These are phyloP conservation scores for Myodes glareolus DNA, from an alignment of 2,113 vertebrate genomes.

Conservation along the genomic window DNA sequence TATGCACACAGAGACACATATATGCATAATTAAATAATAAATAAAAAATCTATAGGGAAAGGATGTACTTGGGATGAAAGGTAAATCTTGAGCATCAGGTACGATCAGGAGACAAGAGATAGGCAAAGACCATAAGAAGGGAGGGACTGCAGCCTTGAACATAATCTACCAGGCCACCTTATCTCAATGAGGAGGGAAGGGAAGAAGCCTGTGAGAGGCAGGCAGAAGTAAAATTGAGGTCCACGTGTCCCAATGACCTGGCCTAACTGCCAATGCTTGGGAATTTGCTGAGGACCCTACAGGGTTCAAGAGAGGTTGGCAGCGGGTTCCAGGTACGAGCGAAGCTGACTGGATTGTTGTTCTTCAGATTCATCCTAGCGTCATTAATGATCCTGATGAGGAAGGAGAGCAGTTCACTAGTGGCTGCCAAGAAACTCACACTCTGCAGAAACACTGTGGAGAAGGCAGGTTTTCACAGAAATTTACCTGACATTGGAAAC, in stretches of 20 bases:
- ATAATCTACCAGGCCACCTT: background rate
- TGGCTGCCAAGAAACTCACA: background rate
- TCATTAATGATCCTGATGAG: background rate
- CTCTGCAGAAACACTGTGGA: background rate
- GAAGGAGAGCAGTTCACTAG: background rate
- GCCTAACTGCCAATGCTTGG: background rate
- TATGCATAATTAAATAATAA: background rate
- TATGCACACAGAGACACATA: background rate
- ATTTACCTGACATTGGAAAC: background rate
- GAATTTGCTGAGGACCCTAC: background rate
- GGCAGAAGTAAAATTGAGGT: background rate
- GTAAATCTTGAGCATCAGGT: background rate
- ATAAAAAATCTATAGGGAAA: background rate
- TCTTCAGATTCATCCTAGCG: background rate
- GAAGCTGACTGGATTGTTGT: background rate
- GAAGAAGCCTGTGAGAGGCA: background rate
- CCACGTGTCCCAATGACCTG: background rate
- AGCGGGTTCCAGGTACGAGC: background rate
- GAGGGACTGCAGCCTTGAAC: background rate
- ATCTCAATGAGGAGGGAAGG: background rate
- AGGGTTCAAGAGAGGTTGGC: background rate
- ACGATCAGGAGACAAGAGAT: background rate
- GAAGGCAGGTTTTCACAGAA: background rate
- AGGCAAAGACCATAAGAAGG: background rate
- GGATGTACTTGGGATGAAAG: background rate